Conservation (phyloP, 2,888 invertebrate species). For the Platynereis dumerilii region DNA sequence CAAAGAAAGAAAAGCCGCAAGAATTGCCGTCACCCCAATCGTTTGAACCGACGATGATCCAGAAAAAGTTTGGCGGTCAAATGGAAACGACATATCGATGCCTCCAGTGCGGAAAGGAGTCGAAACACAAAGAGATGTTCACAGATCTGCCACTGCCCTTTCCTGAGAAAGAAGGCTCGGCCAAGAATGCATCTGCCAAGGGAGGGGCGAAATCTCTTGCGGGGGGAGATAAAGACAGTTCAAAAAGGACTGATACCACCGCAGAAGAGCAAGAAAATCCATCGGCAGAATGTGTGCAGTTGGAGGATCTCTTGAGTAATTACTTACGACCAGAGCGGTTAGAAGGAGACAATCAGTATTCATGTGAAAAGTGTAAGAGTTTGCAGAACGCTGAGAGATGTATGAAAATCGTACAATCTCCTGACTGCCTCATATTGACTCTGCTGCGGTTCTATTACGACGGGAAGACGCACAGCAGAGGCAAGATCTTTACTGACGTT, state of each 20-base stretch:
- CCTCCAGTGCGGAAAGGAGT: conserved; percentile 74
- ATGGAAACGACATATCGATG: conserved; percentile 78
- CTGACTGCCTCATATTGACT: conserved; percentile 80
- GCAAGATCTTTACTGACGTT: conserved; percentile 75
- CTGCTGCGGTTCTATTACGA: conserved; percentile 82
- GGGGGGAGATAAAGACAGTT: background rate
- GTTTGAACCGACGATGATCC: conserved; percentile 66
- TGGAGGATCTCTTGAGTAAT: conserved; percentile 79
- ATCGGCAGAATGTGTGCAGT: conserved; percentile 48
- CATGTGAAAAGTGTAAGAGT: conserved; percentile 77
- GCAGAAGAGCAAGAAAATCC: background rate
- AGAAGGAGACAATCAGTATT: conserved; percentile 82
- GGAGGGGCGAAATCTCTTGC: conserved; percentile 11
- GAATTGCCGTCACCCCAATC: background rate
- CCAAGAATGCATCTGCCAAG: background rate
- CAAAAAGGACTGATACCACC: background rate
- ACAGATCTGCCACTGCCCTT: conserved; percentile 71
- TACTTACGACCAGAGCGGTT: conserved; percentile 80
- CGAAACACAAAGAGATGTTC: conserved; percentile 79
- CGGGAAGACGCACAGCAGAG: conserved; percentile 74
- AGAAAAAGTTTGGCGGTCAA: conserved; percentile 80
- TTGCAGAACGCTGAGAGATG: conserved; percentile 79
- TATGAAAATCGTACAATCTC: conserved; percentile 75
- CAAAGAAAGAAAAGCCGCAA: background rate
- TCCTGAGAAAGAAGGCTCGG: conserved; percentile 42